phyloP scores from a whole-genome alignment of 30 jellyfish, hydroid and myxozoan genomes.

The Aurelia coerulea region DNA sequence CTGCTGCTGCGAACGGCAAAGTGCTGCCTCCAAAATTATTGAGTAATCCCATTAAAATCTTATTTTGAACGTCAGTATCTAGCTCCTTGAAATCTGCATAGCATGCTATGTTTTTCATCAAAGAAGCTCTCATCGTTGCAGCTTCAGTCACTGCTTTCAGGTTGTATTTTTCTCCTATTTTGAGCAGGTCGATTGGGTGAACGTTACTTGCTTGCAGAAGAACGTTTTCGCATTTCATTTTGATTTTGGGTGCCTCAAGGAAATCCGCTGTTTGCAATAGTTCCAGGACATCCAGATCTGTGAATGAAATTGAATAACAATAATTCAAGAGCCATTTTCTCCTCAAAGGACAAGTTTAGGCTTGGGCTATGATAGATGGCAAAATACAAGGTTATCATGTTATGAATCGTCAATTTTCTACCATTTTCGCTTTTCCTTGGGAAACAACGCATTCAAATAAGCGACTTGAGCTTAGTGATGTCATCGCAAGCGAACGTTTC shows the following conservation, averaged over 20 bases:
- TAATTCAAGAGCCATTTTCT: not conserved
- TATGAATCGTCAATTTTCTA: too few relatives aligned
- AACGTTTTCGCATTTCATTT: constrained; percentile 6
- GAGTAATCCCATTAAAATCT: constrained; percentile 9
- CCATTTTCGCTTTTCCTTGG: too few relatives aligned
- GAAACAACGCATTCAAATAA: too few relatives aligned
- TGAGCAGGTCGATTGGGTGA: constrained; percentile 47
- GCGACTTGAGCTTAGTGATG: too few relatives aligned
- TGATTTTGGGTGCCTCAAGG: constrained; percentile 23
- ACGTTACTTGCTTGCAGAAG: not conserved
- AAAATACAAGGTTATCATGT: too few relatives aligned
- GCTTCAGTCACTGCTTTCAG: not conserved
- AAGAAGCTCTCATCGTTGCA: constrained; percentile 10
- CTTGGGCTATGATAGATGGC: too few relatives aligned
- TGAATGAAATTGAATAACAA: not conserved
- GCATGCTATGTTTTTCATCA: not conserved
- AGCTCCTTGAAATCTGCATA: constrained; percentile 31
- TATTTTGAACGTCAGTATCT: not conserved
- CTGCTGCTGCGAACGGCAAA: not conserved
- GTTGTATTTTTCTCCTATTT: constrained; percentile 15
- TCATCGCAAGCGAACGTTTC: too few relatives aligned
- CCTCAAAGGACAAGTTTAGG: too few relatives aligned
- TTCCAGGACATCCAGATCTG: constrained; percentile 42
- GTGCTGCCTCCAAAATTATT: not conserved
- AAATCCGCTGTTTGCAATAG: constrained; percentile 12